Percentiles rank a stretch among this genome's conserved stretches.
Conservation (phyloP, 2,113 vertebrate species). For the Gavia stellata region DNA sequence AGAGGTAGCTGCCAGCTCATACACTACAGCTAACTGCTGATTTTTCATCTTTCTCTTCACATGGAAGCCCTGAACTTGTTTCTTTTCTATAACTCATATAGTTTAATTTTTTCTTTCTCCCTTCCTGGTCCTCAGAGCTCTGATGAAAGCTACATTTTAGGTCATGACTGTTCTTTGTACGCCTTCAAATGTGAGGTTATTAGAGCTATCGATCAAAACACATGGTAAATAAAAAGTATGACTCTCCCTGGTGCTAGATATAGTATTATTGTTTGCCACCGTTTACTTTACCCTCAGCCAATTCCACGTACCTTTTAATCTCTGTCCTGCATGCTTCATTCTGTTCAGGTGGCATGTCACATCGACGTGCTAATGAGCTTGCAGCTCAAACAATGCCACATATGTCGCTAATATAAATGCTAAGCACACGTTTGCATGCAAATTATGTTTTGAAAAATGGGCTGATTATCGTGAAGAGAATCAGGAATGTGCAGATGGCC, state of each 20-base stretch:
- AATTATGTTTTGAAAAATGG: not conserved
- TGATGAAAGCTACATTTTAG: not conserved
- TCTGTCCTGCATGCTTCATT: not conserved
- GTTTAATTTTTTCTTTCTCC: not conserved
- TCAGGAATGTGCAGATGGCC: slow-evolving; percentile 26
- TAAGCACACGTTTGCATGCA: not conserved
- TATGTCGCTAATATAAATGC: slow-evolving; percentile 23
- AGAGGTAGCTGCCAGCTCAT: not conserved
- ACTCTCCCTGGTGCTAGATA: not conserved
- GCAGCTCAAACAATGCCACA: not conserved
- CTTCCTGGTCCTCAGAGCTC: not conserved
- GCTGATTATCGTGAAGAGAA: not conserved
- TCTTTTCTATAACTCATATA: not conserved
- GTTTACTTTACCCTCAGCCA: not conserved
- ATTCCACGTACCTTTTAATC: not conserved
- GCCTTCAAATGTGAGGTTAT: not conserved
- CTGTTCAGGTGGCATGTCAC: not conserved
- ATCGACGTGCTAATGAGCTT: not conserved
- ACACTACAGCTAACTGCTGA: not conserved
- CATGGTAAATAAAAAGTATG: not conserved
- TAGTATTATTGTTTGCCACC: not conserved
- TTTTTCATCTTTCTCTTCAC: not conserved
- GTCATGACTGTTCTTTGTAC: not conserved
- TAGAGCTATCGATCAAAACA: not conserved
- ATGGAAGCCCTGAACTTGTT: not conserved